Evolutionary conservation across 1,140 invertebrate genomes (phyloP).

Genomic region (Ericerus pela): DNA sequence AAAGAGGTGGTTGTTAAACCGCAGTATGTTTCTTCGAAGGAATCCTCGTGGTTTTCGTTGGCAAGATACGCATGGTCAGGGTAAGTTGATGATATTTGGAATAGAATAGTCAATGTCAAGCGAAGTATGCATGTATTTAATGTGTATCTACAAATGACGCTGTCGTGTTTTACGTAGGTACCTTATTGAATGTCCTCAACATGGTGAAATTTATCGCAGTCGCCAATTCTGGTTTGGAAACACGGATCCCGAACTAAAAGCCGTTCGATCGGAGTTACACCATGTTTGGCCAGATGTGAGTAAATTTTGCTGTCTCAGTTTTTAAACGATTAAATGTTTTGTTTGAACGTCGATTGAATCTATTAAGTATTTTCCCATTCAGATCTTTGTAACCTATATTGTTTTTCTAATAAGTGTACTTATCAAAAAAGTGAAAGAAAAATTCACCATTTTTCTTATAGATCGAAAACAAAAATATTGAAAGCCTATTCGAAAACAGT

Average conservation of each 20-base stretch:
- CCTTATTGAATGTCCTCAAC: conserved; percentile 62
- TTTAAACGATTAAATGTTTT: too few relatives aligned
- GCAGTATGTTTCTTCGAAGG: conserved; percentile 39
- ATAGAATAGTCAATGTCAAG: background rate
- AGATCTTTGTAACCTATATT: too few relatives aligned
- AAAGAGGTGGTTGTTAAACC: conserved; percentile 46
- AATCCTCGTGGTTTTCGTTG: conserved; percentile 52
- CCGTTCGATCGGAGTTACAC: conserved; percentile 49
- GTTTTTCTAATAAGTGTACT: too few relatives aligned
- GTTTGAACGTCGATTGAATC: too few relatives aligned
- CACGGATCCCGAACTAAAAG: conserved; percentile 50
- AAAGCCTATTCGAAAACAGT: too few relatives aligned
- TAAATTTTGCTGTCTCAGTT: conserved; percentile 17
- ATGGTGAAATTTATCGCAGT: conserved; percentile 67
- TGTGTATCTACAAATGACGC: background rate
- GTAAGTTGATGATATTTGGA: conserved; percentile 27
- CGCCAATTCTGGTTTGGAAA: conserved; percentile 77
- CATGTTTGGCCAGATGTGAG: conserved; percentile 67
- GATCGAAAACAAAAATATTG: too few relatives aligned
- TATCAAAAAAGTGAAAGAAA: too few relatives aligned
- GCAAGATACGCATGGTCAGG: conserved; percentile 68
- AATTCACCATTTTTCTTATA: too few relatives aligned
- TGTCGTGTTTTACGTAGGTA: conserved; percentile 32
- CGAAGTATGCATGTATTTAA: background rate
- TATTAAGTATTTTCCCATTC: too few relatives aligned